Percentiles rank a stretch among this genome's conserved stretches.
phyloP scores from a whole-genome alignment of 2,113 vertebrate species.

The Plecotus auritus region DNA sequence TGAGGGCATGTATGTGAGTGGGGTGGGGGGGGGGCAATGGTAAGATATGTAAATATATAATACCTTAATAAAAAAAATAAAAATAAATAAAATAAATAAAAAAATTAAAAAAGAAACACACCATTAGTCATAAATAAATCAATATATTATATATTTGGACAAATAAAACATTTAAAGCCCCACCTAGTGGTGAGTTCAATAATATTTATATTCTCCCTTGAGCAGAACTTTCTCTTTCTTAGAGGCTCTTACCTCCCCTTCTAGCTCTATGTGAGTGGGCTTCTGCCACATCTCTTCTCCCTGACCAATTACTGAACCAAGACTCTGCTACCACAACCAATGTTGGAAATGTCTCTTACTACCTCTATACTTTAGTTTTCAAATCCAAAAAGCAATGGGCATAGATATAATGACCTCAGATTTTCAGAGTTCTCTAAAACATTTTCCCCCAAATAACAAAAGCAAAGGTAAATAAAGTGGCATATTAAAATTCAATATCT shows the following conservation, averaged over 20 bases:
- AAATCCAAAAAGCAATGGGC: neutral
- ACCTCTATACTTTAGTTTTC: neutral
- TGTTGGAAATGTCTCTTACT: neutral
- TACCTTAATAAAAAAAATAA: too few species aligned
- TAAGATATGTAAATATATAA: too few species aligned
- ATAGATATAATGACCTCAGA: neutral
- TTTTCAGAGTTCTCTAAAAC: neutral
- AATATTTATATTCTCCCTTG: neutral
- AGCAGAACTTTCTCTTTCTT: neutral
- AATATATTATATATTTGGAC: neutral
- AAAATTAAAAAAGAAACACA: neutral
- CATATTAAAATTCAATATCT: neutral
- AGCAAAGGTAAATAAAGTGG: neutral
- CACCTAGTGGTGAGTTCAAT: neutral
- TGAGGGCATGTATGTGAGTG: too few species aligned
- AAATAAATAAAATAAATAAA: too few species aligned
- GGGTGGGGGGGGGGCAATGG: too few species aligned
- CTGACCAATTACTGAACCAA: neutral
- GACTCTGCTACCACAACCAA: neutral
- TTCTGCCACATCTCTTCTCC: neutral
- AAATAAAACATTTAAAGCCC: neutral
- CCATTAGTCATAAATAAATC: neutral
- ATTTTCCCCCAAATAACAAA: neutral
- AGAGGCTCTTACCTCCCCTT: neutral
- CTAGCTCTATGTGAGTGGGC: neutral